Percentiles rank a stretch among this genome's conserved stretches.
Evolutionary conservation across 2,797 vertebrate species (phyloP).

Genomic region (Paguma larvata): DNA sequence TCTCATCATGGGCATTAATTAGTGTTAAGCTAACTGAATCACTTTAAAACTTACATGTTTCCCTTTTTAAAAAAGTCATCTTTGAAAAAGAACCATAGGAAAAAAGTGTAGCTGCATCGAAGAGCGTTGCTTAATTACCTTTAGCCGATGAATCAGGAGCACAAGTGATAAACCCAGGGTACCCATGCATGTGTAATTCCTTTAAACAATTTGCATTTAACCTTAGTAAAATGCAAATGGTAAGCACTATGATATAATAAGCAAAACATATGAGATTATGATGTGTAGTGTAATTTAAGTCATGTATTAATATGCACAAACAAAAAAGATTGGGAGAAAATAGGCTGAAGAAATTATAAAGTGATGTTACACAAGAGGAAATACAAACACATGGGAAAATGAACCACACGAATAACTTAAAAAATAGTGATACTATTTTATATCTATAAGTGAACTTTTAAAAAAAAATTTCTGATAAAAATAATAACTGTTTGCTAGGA

Average conservation of each 20-base stretch:
- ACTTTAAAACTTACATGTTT: not conserved
- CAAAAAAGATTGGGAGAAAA: not conserved
- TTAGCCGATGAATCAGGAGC: not conserved
- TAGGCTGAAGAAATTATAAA: conserved; percentile 30
- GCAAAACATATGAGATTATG: not conserved
- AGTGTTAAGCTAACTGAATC: not conserved
- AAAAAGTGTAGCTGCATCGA: not conserved
- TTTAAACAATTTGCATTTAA: not conserved
- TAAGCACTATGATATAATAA: not conserved
- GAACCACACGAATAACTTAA: not conserved
- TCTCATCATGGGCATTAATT: not conserved
- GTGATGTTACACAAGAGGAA: not conserved
- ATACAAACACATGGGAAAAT: not conserved
- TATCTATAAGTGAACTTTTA: not conserved
- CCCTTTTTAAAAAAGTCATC: not conserved
- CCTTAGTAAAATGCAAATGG: not conserved
- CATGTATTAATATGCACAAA: not conserved
- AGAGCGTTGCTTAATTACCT: not conserved
- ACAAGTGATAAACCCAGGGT: not conserved
- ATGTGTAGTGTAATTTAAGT: not conserved
- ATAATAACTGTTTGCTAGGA: not conserved
- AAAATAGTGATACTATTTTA: not conserved
- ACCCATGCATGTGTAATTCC: not conserved
- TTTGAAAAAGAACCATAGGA: not conserved
- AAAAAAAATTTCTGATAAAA: not conserved